These are phyloP conservation scores for Microplitis mediator DNA, from an alignment of 1,140 invertebrate genomes.

Conservation along the genomic window DNA sequence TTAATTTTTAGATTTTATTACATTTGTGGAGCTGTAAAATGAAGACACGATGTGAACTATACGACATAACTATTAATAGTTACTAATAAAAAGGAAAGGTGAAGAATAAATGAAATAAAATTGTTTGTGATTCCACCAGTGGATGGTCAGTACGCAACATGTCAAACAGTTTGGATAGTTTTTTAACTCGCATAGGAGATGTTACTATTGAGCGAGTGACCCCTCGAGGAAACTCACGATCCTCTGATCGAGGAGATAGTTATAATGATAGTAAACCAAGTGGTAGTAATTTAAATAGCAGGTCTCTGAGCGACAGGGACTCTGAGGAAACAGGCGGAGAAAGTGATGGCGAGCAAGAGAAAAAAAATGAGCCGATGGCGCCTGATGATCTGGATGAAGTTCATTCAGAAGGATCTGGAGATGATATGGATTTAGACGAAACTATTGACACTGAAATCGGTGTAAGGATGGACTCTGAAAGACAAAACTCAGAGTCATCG, in stretches of 20 bases:
- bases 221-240: constrained; percentile 43
- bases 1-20: background rate
- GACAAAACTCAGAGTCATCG: constrained; percentile 39
- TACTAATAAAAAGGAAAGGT: background rate
- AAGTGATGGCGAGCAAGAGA: constrained; percentile 47
- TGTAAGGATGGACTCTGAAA: constrained; percentile 52
- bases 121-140: background rate
- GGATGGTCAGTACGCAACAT: constrained; percentile 43
- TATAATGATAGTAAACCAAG: constrained; percentile 34
- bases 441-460: constrained; percentile 60
- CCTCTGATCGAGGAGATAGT: constrained; percentile 33
- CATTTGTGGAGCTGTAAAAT: background rate
- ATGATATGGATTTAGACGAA: constrained; percentile 61
- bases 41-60: constrained; percentile 4
- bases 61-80: background rate
- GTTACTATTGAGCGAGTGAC: constrained; percentile 63
- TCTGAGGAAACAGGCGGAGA: constrained; percentile 55
- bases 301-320: constrained; percentile 45
- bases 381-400: constrained; percentile 53
- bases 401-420: constrained; percentile 55
- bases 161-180: constrained; percentile 59
- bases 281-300: constrained; percentile 37
- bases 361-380: constrained; percentile 43
- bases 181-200: constrained; percentile 62
- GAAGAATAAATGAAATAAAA: constrained; percentile 1